phyloP scores from a whole-genome alignment of 2,113 vertebrate species.

The Anolis sagrei region DNA sequence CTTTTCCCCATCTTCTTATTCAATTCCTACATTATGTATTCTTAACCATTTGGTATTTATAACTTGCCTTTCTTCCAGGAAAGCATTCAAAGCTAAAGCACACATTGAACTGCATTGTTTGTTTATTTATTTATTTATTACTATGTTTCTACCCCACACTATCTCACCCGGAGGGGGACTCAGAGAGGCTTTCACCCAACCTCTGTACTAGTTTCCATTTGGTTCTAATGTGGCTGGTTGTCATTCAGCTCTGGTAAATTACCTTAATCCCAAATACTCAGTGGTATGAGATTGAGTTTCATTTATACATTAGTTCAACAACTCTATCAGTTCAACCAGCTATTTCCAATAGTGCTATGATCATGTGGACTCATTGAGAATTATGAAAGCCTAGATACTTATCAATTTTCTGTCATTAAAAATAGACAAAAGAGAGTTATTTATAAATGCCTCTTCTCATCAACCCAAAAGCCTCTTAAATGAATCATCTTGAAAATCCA shows the following conservation, averaged over 20 bases:
- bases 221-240: too few species aligned
- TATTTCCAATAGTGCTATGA: constrained; percentile 59
- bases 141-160: too few species aligned
- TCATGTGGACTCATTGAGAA: constrained; percentile 48
- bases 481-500: constrained; percentile 63
- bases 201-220: too few species aligned
- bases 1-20: constrained; percentile 74
- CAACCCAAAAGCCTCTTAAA: constrained; percentile 52
- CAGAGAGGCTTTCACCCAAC: too few species aligned
- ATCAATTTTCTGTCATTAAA: constrained; percentile 50
- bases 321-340: constrained; percentile 57
- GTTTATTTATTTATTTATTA: too few species aligned
- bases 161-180: too few species aligned
- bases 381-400: constrained; percentile 44
- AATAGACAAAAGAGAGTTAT: constrained; percentile 57
- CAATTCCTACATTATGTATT: constrained; percentile 74
- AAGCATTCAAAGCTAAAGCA: too few species aligned
- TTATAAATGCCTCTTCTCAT: constrained; percentile 41
- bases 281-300: constrained; percentile 57
- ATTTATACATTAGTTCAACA: constrained; percentile 52
- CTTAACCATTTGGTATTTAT: background rate
- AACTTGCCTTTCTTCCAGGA: too few species aligned
- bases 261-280: constrained; percentile 42
- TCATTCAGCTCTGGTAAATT: constrained; percentile 63
- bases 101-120: too few species aligned